Evolutionary conservation across 2,797 vertebrate species (phyloP), one percentile per base, ranked within the genome.

Genomic region (Chloroceryle amazona): DNA sequence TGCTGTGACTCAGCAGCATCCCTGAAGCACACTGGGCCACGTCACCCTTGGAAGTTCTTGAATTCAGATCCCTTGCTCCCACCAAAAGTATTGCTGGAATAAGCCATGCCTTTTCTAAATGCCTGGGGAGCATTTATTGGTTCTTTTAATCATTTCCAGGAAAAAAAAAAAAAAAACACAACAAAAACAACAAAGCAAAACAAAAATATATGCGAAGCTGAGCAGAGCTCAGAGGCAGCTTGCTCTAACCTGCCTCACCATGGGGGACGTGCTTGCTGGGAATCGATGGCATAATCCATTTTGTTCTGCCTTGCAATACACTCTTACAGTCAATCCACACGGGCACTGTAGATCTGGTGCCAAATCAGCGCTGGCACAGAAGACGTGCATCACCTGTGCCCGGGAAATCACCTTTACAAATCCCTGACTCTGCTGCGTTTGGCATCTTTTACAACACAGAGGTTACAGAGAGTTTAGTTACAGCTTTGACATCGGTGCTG

Each of bases 321-420:
- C 47, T 90, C 74, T 31, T 52, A 25, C 71, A 29, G 37, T 51
- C 44, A 37, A 85, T 63, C 70, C 52, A n/a, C 65, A 15, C 55
- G 66, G 57, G 51, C 70, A 66, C 47, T 7, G 79, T 8, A 39
- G 82, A 44, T 90, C 46, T 57, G 74, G 84, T 92, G 92, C 86
- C 90, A 94, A 85, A 81, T 74, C 9, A 70, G 57, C 25, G 83
- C 83, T 95, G 92, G 83, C 79, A 84, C 41, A 12, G 86, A 51
- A 11, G 19, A 12, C 3, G 41, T 57, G 61, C 75, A 70, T 85
- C 70, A 73, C 82, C 86, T 90, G 82, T 2, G 1, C 60, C 82
- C 21, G 74, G 89, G 74, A 81, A 86, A 87, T 70, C 75, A 73
- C 70, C 86, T 52, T 46, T 31, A 12, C 41, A 47, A 44, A 39